Evolutionary conservation across 2,797 vertebrate species (phyloP).

Genomic region (Notolepis coatsorum): DNA sequence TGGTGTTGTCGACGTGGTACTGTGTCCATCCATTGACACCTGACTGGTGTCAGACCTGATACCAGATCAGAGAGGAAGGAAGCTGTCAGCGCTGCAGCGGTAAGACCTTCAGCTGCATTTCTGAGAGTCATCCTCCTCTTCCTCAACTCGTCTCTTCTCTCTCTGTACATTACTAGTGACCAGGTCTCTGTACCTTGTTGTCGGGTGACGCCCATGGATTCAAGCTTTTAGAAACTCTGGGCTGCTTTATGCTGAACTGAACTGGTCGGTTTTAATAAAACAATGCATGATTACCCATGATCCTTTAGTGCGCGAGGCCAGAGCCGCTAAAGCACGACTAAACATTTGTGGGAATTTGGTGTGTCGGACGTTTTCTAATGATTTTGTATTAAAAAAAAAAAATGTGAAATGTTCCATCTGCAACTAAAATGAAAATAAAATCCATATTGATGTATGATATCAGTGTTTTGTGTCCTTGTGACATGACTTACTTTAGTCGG

Average conservation of each 20-base stretch:
- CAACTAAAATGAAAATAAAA: conserved; percentile 79
- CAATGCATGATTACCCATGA: conserved; percentile 53
- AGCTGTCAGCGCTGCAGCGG: background rate
- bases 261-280: conserved; percentile 37
- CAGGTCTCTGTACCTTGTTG: conserved; percentile 24
- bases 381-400: conserved; percentile 83
- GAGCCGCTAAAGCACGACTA: conserved; percentile 40
- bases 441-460: conserved; percentile 70
- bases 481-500: background rate
- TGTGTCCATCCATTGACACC: conserved; percentile 53
- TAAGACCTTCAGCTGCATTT: background rate
- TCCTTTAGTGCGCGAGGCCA: conserved; percentile 39
- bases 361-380: conserved; percentile 79
- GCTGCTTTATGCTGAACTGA: conserved; percentile 7
- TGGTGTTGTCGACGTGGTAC: conserved; percentile 71
- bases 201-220: conserved; percentile 22
- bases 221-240: background rate
- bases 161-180: conserved; percentile 55
- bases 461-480: conserved; percentile 32
- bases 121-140: conserved; percentile 1
- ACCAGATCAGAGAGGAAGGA: conserved; percentile 11
- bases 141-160: conserved; percentile 31
- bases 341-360: conserved; percentile 49
- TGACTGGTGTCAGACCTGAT: conserved; percentile 1
- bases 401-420: conserved; percentile 83